Evolutionary conservation across 2,797 vertebrate species (phyloP), one percentile per base, ranked within the genome.

Genomic region (Enteromius fasciolatus): DNA sequence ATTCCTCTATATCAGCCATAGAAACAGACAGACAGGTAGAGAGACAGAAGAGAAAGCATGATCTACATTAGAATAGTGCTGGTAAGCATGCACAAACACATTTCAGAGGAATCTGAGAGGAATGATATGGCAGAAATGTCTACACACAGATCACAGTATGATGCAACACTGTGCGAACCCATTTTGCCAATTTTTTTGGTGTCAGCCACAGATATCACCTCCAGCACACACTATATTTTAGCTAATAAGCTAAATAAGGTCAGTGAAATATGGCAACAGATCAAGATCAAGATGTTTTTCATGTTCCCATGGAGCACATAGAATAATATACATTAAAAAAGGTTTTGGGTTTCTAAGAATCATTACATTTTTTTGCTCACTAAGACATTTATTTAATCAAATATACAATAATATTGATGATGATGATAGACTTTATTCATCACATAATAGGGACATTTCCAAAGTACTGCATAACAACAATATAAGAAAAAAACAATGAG

Each of bases 1-100:
- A 94, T 92, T 98, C 95, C 95, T 97, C 97, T 99, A 95, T 85
- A 96, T 94, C 93, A 92, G 92, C 92, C 93, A 94, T 36, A 63
- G 59, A 70, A 57, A 80, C 50, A 69, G 33, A 69, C n/a, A 79
- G n/a, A 76, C 36, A 59, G 87, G 85, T 76, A 90, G 25, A 81
- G 67, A 81, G 46, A 86, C 80, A 88, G 81, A 90, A 87, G 87
- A 85, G 79, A 89, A 10, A 78, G 57, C 25, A 78, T 78, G 44
- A 59, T 82, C 82, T 83, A 82, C 23, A 75, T 86, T 80, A 88
- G 82, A 76, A 69, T 14, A 83, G 46, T 50, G 67, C 46, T 63
- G 18, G 25, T 66, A 61, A 33, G 59, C 50, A 73, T 63, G 63
- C 11, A 61, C 28, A 61, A 76, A 50, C 23, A 39, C 17, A 14